These are phyloP conservation scores for Leucoraja ocellata DNA, from an alignment of 2,797 vertebrate genomes.

Conservation along the genomic window DNA sequence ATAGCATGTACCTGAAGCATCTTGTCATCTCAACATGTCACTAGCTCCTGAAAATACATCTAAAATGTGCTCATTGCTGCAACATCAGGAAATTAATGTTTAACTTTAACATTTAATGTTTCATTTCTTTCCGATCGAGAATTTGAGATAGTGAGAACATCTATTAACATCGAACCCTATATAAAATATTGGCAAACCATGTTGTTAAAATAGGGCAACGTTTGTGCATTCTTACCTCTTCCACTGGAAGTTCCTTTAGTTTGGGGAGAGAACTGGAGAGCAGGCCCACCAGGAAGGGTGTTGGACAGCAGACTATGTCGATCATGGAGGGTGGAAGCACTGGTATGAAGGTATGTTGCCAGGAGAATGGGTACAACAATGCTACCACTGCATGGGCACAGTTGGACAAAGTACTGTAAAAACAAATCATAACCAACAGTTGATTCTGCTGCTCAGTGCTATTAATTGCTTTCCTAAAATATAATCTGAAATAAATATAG, in stretches of 20 bases:
- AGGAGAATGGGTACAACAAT: constrained; percentile 96
- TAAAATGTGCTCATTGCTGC: background rate
- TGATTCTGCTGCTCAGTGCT: background rate
- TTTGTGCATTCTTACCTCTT: constrained; percentile 71
- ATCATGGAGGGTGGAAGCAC: constrained; percentile 94
- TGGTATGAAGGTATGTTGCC: constrained; percentile 98
- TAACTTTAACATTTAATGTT: background rate
- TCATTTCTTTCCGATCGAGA: background rate
- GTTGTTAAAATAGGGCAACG: background rate
- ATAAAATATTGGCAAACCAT: background rate
- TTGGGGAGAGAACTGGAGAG: constrained; percentile 92
- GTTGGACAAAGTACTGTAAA: constrained; percentile 81
- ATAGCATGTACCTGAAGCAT: background rate
- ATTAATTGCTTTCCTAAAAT: background rate
- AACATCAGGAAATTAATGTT: background rate
- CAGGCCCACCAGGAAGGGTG: constrained; percentile 92
- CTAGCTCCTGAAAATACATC: background rate
- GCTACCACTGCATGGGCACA: constrained; percentile 91
- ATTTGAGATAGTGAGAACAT: background rate
- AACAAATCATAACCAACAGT: background rate
- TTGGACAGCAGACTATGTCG: constrained; percentile 96
- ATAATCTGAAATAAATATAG: no score
- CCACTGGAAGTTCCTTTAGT: constrained; percentile 89
- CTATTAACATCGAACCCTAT: background rate
- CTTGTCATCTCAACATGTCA: background rate